Evolutionary conservation across 92 coral and sea anemone species (phyloP), one percentile per base, ranked within the genome.

Genomic region (Nematostella vectensis): DNA sequence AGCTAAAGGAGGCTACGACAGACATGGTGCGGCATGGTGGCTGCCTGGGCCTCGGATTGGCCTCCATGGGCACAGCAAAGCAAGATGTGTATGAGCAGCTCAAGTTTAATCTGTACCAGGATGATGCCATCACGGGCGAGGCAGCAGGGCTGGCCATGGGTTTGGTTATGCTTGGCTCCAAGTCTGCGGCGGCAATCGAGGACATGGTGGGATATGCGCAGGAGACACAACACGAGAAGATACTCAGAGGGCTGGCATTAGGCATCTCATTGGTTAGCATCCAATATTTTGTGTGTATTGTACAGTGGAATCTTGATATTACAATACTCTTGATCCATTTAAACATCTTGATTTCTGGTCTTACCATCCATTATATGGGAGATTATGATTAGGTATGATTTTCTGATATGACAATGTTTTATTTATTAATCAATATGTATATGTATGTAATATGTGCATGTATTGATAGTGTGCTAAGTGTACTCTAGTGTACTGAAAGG

Each of bases 131-230:
- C 4, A 89, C 97, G 61, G 97, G 97, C 45, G 97, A 89, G 68
- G 97, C 91, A 8, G 84, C 95, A 12, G 97, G 97, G 19, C 65
- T 89, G 26, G 91, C 87, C 49, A 89, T 89, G 97, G 97, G 97
- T 19, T 70, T 89, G 28, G 95, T 85, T 48, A 89, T 89, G 97
- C 69, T 89, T 16, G 97, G 97, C 18, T 89, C 97, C 11, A 85
- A 78, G 49, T 85, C 88, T 47, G 85, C 95, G 15, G 70, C 76
- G 33, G 97, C 97, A 21, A 85, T 89, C 29, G 97, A 89, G 37
- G 91, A 89, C 59, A 89, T 89, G 97, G 97, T 89, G 54, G 95
- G 95, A 95, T 89, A 89, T 53, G 94, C 97, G 27, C 97, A 87
- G 57, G 97, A 89, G 31, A 89, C 97, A 11, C 94, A 89, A 31